Conservation (phyloP, 2,797 vertebrate species). For the Sparus aurata region DNA sequence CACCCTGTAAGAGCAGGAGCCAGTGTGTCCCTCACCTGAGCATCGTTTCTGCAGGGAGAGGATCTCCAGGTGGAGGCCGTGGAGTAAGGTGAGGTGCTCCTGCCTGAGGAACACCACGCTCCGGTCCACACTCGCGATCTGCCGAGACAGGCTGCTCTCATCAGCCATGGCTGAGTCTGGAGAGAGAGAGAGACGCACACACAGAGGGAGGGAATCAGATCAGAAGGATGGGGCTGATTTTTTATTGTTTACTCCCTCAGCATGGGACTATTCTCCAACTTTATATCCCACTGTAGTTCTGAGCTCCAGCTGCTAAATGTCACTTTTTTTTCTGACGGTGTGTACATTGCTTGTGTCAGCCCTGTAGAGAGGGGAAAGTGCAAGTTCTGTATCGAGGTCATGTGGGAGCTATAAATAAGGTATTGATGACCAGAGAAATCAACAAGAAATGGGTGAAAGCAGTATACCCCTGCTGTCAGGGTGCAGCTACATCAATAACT, state of each 20-base stretch:
- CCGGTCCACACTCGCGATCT: conserved; percentile 94
- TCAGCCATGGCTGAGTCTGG: conserved; percentile 88
- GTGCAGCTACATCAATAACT: not conserved
- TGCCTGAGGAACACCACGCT: conserved; percentile 94
- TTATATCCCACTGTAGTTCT: not conserved
- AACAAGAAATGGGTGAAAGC: conserved; percentile 11
- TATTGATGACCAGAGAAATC: conserved; percentile 39
- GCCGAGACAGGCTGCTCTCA: conserved; percentile 87
- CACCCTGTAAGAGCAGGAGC: not conserved
- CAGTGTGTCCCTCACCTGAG: conserved; percentile 86
- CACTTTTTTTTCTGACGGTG: not conserved
- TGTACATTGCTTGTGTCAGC: conserved; percentile 29
- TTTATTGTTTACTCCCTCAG: not conserved
- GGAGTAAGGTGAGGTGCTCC: conserved; percentile 94
- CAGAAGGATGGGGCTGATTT: not conserved
- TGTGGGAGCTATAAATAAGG: conserved; percentile 55
- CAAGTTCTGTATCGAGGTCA: conserved; percentile 57
- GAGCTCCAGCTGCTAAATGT: not conserved
- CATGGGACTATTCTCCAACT: not conserved
- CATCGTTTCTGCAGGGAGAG: conserved; percentile 96
- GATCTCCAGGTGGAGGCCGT: conserved; percentile 96
- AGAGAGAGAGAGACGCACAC: conserved; percentile 32
- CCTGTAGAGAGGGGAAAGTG: not conserved
- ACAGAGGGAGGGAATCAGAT: conserved; percentile 10
- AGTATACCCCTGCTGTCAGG: not conserved